Conservation (phyloP, 2,113 vertebrate species). For the Sciurus niger region DNA sequence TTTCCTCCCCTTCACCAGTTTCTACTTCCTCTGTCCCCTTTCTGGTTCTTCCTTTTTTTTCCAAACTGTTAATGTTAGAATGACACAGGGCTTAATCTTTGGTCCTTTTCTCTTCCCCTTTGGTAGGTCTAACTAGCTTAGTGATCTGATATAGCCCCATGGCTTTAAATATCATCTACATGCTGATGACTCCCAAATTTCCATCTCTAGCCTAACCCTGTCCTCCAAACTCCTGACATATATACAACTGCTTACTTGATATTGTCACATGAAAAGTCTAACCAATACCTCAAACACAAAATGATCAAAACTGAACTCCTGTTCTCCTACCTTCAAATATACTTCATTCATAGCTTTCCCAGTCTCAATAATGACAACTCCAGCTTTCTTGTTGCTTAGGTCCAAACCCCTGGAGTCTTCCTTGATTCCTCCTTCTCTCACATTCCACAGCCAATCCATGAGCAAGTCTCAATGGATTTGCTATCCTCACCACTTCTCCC, state of each 20-base stretch:
- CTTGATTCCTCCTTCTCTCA: not conserved
- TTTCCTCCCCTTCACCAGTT: not conserved
- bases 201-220: not conserved
- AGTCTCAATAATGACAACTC: not conserved
- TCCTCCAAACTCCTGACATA: not conserved
- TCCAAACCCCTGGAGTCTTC: not conserved
- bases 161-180: not conserved
- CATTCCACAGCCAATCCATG: not conserved
- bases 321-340: not conserved
- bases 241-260: not conserved
- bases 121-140: not conserved
- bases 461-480: not conserved
- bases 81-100: not conserved
- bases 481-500: not conserved
- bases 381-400: not conserved
- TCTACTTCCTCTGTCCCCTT: not conserved
- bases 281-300: slow-evolving; percentile 12
- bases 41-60: not conserved
- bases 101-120: not conserved
- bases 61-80: not conserved
- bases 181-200: not conserved
- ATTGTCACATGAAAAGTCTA: not conserved
- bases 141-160: not conserved
- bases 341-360: not conserved
- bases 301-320: not conserved